Conservation (phyloP, 2,888 invertebrate species). For the Heteromyza rotundicornis region DNA sequence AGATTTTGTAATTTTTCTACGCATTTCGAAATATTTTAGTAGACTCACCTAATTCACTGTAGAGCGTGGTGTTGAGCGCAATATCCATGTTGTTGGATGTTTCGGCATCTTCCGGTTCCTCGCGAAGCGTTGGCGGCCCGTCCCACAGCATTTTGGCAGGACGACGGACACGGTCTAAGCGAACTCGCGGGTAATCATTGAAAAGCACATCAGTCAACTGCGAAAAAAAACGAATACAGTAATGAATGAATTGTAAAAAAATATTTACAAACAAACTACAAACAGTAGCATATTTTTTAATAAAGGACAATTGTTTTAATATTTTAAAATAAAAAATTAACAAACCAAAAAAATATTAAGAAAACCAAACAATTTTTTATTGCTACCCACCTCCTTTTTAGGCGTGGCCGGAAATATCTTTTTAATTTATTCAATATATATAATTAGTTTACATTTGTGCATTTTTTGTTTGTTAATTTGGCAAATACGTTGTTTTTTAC, state of each 20-base stretch:
- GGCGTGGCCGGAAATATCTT: slow-evolving; percentile 64
- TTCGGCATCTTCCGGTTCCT: slow-evolving; percentile 67
- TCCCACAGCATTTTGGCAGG: slow-evolving; percentile 64
- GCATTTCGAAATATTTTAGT: no score
- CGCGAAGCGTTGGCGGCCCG: slow-evolving; percentile 68
- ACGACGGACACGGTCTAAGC: slow-evolving; percentile 72
- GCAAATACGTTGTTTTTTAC: slow-evolving; percentile 34
- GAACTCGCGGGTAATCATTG: slow-evolving; percentile 67
- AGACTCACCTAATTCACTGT: slow-evolving; percentile 62
- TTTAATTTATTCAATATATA: not conserved
- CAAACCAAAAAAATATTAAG: slow-evolving; percentile 5
- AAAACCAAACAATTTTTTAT: slow-evolving; percentile 6
- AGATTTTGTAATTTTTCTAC: no score
- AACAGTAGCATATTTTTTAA: not conserved
- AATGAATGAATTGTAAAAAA: not conserved
- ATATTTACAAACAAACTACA: slow-evolving; percentile 6
- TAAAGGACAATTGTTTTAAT: not conserved
- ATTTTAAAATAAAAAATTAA: slow-evolving; percentile 11
- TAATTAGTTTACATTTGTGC: no score
- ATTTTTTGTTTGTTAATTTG: no score
- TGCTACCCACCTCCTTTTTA: slow-evolving; percentile 61
- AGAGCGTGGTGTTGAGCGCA: slow-evolving; percentile 59
- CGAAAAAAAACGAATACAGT: not conserved
- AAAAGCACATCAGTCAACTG: slow-evolving; percentile 61
- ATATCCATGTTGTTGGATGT: slow-evolving; percentile 59